These are phyloP conservation scores for Ectemnius continuus DNA, from an alignment of 2,888 invertebrate species.

Conservation along the genomic window DNA sequence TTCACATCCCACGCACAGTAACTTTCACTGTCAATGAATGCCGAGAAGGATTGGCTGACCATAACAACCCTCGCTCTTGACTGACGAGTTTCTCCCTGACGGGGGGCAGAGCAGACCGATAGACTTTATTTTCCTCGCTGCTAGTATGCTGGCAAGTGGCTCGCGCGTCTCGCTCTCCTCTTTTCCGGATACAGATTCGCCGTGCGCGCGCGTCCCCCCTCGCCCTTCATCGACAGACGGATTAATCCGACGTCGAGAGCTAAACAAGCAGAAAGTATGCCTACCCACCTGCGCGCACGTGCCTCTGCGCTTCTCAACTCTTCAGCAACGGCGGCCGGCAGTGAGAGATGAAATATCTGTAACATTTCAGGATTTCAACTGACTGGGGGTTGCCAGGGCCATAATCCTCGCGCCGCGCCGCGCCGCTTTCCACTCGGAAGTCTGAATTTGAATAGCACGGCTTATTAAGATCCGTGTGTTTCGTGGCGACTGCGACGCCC, in stretches of 20 bases:
- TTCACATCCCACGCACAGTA: too few relatives aligned
- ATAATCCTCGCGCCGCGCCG: slow-evolving; percentile 39
- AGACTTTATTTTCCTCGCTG: slow-evolving; percentile 30
- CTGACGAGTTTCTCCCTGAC: too few relatives aligned
- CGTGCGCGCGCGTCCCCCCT: too few relatives aligned
- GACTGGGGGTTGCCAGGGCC: neutral
- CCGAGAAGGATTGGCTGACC: too few relatives aligned
- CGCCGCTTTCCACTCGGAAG: slow-evolving; percentile 45
- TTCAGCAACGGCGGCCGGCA: neutral
- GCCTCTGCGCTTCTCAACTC: neutral
- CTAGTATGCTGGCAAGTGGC: slow-evolving; percentile 37
- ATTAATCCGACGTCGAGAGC: slow-evolving; percentile 63
- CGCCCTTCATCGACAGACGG: slow-evolving; percentile 57
- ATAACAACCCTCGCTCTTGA: too few relatives aligned
- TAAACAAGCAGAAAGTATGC: slow-evolving; percentile 63
- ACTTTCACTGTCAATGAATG: too few relatives aligned
- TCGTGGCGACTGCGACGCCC: slow-evolving; percentile 26
- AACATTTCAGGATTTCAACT: slow-evolving; percentile 48
- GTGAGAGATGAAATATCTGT: slow-evolving; percentile 47
- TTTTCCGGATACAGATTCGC: neutral
- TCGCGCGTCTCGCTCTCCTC: neutral
- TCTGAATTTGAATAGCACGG: slow-evolving; percentile 47
- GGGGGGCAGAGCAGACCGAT: too few relatives aligned
- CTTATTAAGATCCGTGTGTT: slow-evolving; percentile 55
- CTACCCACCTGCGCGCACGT: slow-evolving; percentile 38